Base-by-base conservation (phyloP, 2,113 vertebrate species). In the Puma concolor region DNA sequence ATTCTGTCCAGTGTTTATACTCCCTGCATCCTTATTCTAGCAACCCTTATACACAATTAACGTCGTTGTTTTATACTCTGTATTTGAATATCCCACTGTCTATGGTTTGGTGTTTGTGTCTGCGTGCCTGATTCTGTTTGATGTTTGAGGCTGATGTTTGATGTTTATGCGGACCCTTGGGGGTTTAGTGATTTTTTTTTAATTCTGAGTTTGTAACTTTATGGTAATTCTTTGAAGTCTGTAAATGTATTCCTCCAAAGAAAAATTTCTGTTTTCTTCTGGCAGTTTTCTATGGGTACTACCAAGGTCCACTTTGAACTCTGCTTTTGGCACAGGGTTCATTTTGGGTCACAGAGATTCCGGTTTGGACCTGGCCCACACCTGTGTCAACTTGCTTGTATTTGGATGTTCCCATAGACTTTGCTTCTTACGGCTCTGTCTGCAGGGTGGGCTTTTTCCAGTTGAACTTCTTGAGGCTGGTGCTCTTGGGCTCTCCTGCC, bases 151-250 rank as follows among this genome's bases (percentile, higher is more conserved):
- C 16, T 87, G 57, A 86, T 95, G 50, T 81, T 74, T 27, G 54
- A 52, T 52, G 25, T 93, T 93, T 90, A 54, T 82, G 77, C 19
- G 48, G 36, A 72, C 27, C 33, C 29, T 66, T 15, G 31, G 48
- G 21, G 48, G 23, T 91, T 96, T 94, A 44, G 0, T 76, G n/a
- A 66, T 41, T 77, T 92, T 57, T 82, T 83, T 0, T 38, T 0
- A 76, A 95, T 95, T 96, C 48, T 76, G 48, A 92, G 71, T 90
- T 90, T 82, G 15, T 91, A 71, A 92, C 41, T 95, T 94, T 76
- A n/a, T 64, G 14, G 33, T 48, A 92, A 71, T 89, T 79, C 60
- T 91, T 92, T 96, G 31, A 95, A 80, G n/a, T 81, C 66, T 48
- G 23, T 91, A 60, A 66, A 67, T 15, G 19, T 57, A 38, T 83